Evolutionary conservation across 2,888 invertebrate species (phyloP), one percentile per base, ranked within the genome.

Genomic region (Crioceris asparagi): DNA sequence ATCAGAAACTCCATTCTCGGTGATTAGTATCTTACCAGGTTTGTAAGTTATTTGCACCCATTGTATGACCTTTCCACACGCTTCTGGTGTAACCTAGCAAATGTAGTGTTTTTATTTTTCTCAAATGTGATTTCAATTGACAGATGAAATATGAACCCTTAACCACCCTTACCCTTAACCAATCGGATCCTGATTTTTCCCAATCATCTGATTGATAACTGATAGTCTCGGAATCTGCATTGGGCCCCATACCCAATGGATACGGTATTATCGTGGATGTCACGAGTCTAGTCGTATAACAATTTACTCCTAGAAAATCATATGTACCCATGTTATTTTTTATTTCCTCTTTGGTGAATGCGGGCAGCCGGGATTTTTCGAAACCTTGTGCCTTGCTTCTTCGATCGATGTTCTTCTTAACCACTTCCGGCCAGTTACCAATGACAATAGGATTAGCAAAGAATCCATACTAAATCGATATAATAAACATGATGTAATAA

Each of bases 281-380:
- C 10, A 19, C 19, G 4, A 32, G 11, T 6, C 4, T 10, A 7
- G 17, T 4, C 0, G 82, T 78, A 55, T 87, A 87, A 39, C 77
- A 72, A 56, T 86, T 86, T 7, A 86, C 56, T 1, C 83, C 83
- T 35, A 85, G 65, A 59, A 79, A 83, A 56, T 88, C 85, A 2
- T 68, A 67, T 0, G 82, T 74, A 0, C 71, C 75, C 68, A 68
- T 64, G 17, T 84, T 72, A 35, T 66, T 62, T 7, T 64, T 55
- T 3, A 79, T 64, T 65, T 83, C 79, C 16, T 73, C 65, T 0
- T 51, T 14, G 0, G 74, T 75, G 51, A 80, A 77, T 36, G 54
- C 53, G 0, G 81, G 80, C 3, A 83, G 64, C 5, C 79, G 69
- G 1, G 80, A 78, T 11, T 67, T 62, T 0, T 60, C 52, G 47